phyloP scores from a whole-genome alignment of 2,797 vertebrate species.

The Enteromius anoplus region DNA sequence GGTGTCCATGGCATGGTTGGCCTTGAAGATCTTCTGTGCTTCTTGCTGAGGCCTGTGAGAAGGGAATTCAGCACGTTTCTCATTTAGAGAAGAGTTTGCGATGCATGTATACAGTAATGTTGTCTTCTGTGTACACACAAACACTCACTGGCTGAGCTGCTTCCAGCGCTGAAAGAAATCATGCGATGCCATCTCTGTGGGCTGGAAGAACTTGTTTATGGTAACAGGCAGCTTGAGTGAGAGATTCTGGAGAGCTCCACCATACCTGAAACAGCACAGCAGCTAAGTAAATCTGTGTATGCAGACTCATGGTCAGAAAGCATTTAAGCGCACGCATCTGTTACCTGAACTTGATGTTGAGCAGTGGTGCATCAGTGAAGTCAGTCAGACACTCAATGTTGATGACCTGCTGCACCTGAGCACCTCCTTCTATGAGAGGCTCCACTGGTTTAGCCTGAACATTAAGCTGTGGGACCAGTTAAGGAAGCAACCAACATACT shows the following conservation, averaged over 20 bases:
- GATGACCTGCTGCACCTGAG: constrained; percentile 92
- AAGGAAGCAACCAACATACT: constrained; percentile 69
- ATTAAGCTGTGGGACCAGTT: constrained; percentile 84
- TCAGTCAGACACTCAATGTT: constrained; percentile 91
- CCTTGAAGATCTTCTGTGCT: constrained; percentile 94
- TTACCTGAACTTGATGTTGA: constrained; percentile 91
- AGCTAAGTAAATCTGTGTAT: not conserved
- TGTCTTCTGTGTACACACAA: constrained; percentile 3
- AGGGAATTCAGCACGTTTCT: not conserved
- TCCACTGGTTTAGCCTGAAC: constrained; percentile 90
- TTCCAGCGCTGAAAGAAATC: constrained; percentile 97
- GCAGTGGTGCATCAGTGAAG: constrained; percentile 83
- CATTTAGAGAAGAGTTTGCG: not conserved
- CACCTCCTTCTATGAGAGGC: constrained; percentile 88
- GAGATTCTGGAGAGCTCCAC: constrained; percentile 87
- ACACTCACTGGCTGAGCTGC: constrained; percentile 89
- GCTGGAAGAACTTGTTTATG: constrained; percentile 95
- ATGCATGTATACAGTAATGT: not conserved
- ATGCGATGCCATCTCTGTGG: constrained; percentile 89
- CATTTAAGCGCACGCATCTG: not conserved
- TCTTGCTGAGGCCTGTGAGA: constrained; percentile 87
- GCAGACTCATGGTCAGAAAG: not conserved
- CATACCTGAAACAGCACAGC: constrained; percentile 76
- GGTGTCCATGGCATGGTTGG: constrained; percentile 88
- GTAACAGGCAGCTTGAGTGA: constrained; percentile 90